Conservation (phyloP, 2,888 invertebrate species). For the Stegana nigrithorax region DNA sequence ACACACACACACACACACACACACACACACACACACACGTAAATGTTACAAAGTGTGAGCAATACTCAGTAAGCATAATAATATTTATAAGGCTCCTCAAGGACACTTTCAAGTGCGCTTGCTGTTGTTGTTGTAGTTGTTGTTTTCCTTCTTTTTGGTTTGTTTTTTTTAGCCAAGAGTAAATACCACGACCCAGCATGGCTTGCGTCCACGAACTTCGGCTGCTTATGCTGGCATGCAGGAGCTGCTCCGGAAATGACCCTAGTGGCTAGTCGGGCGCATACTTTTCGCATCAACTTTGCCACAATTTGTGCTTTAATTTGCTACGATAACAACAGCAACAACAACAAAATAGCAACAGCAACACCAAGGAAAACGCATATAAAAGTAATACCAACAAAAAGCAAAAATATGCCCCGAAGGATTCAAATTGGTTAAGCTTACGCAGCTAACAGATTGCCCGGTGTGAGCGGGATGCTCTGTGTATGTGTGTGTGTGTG, state of each 20-base stretch:
- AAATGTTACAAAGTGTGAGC: not conserved
- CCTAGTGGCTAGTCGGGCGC: constrained; percentile 53
- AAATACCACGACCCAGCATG: not conserved
- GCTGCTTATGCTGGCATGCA: no score
- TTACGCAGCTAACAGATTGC: constrained; percentile 24
- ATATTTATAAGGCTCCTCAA: constrained; percentile 61
- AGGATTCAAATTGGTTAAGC: constrained; percentile 38
- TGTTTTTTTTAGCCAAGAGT: not conserved
- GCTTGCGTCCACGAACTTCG: no score
- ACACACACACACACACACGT: not conserved
- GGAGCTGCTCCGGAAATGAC: constrained; percentile 36
- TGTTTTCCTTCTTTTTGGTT: no score
- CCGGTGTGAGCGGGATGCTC: not conserved
- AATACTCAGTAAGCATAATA: constrained; percentile 49
- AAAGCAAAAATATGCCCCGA: constrained; percentile 45
- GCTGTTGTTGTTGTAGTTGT: no score
- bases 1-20: constrained; percentile 11
- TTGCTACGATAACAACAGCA: constrained; percentile 39
- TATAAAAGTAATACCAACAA: not conserved
- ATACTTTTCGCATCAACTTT: constrained; percentile 41
- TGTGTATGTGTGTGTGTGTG: no score
- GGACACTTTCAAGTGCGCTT: constrained; percentile 47
- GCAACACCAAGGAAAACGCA: no score
- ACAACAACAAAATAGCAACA: not conserved
- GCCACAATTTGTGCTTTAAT: constrained; percentile 63